Evolutionary conservation across 2,797 vertebrate species (phyloP).

Genomic region (Phrynocephalus vlangalii): DNA sequence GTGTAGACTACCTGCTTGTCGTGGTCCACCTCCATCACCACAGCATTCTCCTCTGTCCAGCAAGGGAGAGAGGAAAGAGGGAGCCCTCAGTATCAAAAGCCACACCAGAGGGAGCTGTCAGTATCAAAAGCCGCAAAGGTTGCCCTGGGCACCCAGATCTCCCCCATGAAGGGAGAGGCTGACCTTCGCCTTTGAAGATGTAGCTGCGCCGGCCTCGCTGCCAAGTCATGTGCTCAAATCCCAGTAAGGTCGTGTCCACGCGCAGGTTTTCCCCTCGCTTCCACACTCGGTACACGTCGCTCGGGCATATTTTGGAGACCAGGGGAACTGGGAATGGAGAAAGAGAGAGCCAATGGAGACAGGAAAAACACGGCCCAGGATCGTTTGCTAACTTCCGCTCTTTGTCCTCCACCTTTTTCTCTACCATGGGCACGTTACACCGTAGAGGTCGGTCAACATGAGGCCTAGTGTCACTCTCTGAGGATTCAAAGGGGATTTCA

Average conservation of each 20-base stretch:
- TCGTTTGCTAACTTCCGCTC: neutral
- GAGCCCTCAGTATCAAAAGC: too few relatives aligned
- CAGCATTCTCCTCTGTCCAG: constrained; percentile 86
- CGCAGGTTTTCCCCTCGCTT: constrained; percentile 93
- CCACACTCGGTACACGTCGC: constrained; percentile 95
- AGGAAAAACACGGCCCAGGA: neutral
- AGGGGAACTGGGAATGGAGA: constrained; percentile 80
- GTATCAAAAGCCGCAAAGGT: neutral
- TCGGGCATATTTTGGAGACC: constrained; percentile 95
- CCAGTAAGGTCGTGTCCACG: constrained; percentile 94
- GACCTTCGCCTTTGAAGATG: constrained; percentile 95
- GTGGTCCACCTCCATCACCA: constrained; percentile 98
- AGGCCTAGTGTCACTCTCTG: neutral
- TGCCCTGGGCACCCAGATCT: neutral
- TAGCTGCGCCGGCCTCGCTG: constrained; percentile 94
- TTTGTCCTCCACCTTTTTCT: neutral
- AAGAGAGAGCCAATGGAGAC: neutral
- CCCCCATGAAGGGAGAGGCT: constrained; percentile 35
- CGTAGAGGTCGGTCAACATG: neutral
- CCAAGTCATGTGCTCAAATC: constrained; percentile 98
- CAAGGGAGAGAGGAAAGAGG: neutral
- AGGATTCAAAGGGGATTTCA: neutral
- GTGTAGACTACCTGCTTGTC: constrained; percentile 97
- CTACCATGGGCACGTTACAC: neutral
- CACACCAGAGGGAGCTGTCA: neutral